Evolutionary conservation across 1,140 invertebrate species (phyloP), one percentile per base, ranked within the genome.

Genomic region (Leucophenga varia): DNA sequence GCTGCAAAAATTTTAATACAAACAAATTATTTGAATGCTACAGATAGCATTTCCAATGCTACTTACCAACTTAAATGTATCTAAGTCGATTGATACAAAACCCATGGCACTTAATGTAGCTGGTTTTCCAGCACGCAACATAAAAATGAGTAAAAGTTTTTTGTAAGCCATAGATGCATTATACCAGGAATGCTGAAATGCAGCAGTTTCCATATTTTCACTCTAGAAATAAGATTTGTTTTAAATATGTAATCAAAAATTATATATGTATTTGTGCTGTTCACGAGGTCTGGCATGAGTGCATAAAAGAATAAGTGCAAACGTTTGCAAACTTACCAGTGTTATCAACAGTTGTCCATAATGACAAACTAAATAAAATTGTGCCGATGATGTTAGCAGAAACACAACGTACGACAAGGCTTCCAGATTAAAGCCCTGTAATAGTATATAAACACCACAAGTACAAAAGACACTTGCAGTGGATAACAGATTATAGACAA

Each of bases 291-390:
- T n/a, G n/a, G n/a, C n/a, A n/a, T n/a, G n/a, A n/a, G n/a, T n/a
- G n/a, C n/a, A n/a, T n/a, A n/a, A n/a, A n/a, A n/a, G n/a, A n/a
- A n/a, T 30, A 30, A 7, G n/a, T 30, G 25, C 25, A 30, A n/a
- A 30, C 25, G 7, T 30, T 7, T 30, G 25, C 12, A 30, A 8
- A 43, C 21, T 17, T 38, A 64, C 56, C 18, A 28, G 37, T 37
- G 60, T 57, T 9, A 49, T 57, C 7, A 64, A 9, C 6, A 37
- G 38, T 36, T 64, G 61, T 0, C 61, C 61, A 35, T 59, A 54
- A 37, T 46, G 38, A 12, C 57, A 54, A 18, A 64, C 50, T 47
- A 57, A 47, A 30, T 57, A 64, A 10, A 64, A 64, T 39, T 64
- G 60, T 2, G 49, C 47, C 1, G 53, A 30, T 10, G 36, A 7